Evolutionary conservation across 2,888 invertebrate species (phyloP).

Genomic region (Microctonus brassicae): DNA sequence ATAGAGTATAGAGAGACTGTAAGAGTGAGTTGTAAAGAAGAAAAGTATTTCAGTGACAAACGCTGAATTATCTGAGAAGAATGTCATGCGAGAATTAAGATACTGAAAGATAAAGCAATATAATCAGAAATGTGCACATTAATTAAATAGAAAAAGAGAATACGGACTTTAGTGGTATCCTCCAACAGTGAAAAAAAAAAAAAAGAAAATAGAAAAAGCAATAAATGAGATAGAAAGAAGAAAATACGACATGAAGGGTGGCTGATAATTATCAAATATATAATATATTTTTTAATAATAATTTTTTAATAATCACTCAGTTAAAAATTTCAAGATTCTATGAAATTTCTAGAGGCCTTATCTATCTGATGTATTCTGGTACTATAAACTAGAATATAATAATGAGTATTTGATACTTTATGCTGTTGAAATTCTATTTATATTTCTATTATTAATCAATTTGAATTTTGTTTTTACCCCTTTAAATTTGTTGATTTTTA

Average conservation of each 20-base stretch:
- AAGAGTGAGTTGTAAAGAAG: not conserved
- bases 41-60: not conserved
- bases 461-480: not conserved
- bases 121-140: not conserved
- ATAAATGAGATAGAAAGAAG: too few species aligned
- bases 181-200: not conserved
- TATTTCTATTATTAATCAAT: not conserved
- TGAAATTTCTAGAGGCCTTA: not conserved
- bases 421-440: not conserved
- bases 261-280: not conserved
- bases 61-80: not conserved
- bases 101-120: not conserved
- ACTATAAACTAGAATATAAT: not conserved
- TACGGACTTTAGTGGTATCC: not conserved
- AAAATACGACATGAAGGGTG: too few species aligned
- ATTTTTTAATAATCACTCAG: not conserved
- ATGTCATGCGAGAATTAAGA: not conserved
- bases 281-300: not conserved
- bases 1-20: conserved; percentile 21
- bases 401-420: not conserved
- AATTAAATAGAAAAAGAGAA: not conserved
- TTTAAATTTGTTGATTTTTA: not conserved
- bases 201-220: not conserved
- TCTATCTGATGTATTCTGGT: not conserved
- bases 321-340: not conserved